Conservation (phyloP, 2,888 invertebrate genomes). For the Xylophagus ater region DNA sequence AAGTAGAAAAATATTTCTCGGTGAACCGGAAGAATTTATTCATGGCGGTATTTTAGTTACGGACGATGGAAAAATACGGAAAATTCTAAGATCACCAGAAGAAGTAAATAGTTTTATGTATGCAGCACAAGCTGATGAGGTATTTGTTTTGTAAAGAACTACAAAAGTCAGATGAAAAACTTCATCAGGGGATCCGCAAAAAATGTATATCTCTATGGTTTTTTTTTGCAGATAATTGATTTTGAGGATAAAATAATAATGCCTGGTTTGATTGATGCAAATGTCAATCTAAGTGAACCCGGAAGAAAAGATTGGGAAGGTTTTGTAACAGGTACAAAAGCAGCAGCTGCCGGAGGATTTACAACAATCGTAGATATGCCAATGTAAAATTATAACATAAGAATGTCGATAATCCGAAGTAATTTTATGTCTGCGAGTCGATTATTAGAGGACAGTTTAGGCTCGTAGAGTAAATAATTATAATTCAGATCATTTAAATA, state of each 20-base stretch:
- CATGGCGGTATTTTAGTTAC: slow-evolving; percentile 50
- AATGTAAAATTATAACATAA: slow-evolving; percentile 46
- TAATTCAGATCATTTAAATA: too few relatives aligned
- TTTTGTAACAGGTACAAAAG: slow-evolving; percentile 55
- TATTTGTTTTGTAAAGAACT: slow-evolving; percentile 21
- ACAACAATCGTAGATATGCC: slow-evolving; percentile 65
- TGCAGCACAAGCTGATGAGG: slow-evolving; percentile 43
- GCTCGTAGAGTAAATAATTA: too few relatives aligned
- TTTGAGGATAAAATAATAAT: slow-evolving; percentile 46
- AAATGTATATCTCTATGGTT: too few relatives aligned
- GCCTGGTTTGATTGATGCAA: slow-evolving; percentile 60
- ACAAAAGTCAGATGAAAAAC: slow-evolving; percentile 1
- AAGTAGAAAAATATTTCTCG: slow-evolving; percentile 42
- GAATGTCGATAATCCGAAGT: too few relatives aligned
- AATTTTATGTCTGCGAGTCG: too few relatives aligned
- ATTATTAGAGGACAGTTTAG: too few relatives aligned
- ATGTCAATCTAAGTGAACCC: slow-evolving; percentile 64
- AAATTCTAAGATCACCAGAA: slow-evolving; percentile 42
- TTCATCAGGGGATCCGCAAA: neutral
- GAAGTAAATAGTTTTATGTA: slow-evolving; percentile 41
- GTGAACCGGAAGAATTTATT: slow-evolving; percentile 38
- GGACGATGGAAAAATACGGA: slow-evolving; percentile 46
- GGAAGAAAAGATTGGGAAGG: slow-evolving; percentile 63
- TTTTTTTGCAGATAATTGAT: slow-evolving; percentile 38
- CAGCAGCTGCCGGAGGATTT: slow-evolving; percentile 61